Evolutionary conservation across 2,797 vertebrate species (phyloP).

Genomic region (Cynopterus sphinx): DNA sequence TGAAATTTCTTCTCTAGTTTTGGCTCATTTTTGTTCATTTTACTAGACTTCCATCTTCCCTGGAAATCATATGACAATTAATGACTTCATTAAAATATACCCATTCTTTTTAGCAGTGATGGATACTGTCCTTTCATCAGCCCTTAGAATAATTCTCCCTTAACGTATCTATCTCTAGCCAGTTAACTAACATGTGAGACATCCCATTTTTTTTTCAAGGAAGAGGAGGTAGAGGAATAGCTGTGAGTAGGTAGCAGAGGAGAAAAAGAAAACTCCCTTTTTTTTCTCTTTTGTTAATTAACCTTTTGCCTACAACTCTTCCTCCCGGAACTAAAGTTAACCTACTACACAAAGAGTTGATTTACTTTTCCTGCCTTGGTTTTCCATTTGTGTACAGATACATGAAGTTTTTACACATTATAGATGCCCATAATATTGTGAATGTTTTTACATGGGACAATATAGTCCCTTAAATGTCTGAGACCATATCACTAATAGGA

Average conservation of each 20-base stretch:
- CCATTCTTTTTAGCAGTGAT: background rate
- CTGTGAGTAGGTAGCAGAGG: background rate
- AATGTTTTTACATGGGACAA: background rate
- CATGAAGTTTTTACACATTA: background rate
- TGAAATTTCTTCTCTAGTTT: conserved; percentile 40
- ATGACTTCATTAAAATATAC: conserved; percentile 27
- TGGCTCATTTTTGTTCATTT: background rate
- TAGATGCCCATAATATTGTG: conserved; percentile 29
- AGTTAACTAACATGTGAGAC: background rate
- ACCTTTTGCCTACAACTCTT: background rate
- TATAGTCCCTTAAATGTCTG: background rate
- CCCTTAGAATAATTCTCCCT: background rate
- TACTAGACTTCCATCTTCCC: background rate
- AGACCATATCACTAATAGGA: conserved; percentile 17
- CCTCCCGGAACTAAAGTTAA: background rate
- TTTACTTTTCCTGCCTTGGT: background rate
- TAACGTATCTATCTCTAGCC: background rate
- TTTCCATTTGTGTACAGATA: background rate
- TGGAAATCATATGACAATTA: background rate
- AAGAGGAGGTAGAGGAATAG: background rate
- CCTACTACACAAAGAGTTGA: background rate
- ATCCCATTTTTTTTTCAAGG: background rate
- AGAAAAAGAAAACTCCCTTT: background rate
- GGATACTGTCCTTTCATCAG: background rate
- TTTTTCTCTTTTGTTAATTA: background rate